Conservation (phyloP, 1,140 invertebrate genomes). For the Aphis craccivora region DNA sequence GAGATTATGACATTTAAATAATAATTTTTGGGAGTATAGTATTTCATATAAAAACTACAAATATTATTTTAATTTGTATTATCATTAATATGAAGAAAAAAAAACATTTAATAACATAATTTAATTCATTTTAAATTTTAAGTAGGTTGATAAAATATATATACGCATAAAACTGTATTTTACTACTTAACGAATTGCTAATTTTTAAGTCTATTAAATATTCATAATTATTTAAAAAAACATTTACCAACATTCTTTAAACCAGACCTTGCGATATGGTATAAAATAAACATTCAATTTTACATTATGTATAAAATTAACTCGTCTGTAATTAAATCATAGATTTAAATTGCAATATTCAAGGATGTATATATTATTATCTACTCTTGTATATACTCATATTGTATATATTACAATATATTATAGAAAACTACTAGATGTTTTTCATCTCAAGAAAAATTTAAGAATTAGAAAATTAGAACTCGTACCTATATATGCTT, state of each 20-base stretch:
- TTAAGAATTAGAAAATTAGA: no score
- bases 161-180: neutral
- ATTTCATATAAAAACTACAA: neutral
- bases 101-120: neutral
- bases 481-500: no score
- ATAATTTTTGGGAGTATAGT: neutral
- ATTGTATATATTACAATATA: no score
- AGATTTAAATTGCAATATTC: no score
- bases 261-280: neutral
- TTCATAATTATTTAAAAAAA: neutral
- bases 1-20: neutral
- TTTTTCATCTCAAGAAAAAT: no score
- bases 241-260: neutral
- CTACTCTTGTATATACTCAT: no score
- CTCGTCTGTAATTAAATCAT: no score
- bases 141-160: neutral
- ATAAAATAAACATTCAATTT: no score
- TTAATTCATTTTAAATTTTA: neutral
- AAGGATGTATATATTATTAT: no score
- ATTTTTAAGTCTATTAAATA: neutral
- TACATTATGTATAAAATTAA: no score
- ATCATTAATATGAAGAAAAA: neutral
- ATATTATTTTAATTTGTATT: neutral
- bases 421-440: no score
- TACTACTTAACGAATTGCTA: neutral